A percentile compares a stretch with the other conserved stretches of the same genome.
phyloP scores from a whole-genome alignment of 2,797 vertebrate genomes.

The Neopelma chrysocephalum region DNA sequence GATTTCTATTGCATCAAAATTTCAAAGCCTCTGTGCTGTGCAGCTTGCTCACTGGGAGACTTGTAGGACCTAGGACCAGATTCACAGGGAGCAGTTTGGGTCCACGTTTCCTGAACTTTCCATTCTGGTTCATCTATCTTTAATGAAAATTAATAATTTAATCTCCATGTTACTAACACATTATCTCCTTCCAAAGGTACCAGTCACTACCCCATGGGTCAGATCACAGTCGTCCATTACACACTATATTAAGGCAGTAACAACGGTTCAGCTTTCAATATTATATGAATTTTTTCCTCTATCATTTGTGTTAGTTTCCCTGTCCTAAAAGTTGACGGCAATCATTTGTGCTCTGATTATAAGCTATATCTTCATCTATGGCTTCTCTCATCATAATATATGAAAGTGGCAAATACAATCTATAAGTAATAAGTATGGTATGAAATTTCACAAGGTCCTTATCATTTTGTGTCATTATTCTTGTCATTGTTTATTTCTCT shows the following conservation, averaged over 20 bases:
- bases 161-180: background rate
- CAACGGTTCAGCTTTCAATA: background rate
- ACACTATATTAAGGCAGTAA: background rate
- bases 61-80: background rate
- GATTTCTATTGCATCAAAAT: background rate
- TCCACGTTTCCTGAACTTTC: background rate
- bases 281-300: background rate
- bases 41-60: background rate
- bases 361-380: background rate
- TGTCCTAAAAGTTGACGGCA: background rate
- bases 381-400: background rate
- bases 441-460: background rate
- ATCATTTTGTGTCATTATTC: background rate
- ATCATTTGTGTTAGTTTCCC: background rate
- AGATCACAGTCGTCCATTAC: background rate
- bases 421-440: background rate
- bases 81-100: background rate
- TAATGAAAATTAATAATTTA: slow-evolving; percentile 1
- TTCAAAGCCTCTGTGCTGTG: background rate
- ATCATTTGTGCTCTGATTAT: background rate
- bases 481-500: background rate
- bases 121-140: background rate
- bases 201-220: background rate
- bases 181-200: background rate
- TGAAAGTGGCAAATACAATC: background rate